A percentile compares a stretch with the other conserved stretches of the same genome.
Evolutionary conservation across 2,797 vertebrate genomes (phyloP).

Genomic region (Oophaga sylvatica): DNA sequence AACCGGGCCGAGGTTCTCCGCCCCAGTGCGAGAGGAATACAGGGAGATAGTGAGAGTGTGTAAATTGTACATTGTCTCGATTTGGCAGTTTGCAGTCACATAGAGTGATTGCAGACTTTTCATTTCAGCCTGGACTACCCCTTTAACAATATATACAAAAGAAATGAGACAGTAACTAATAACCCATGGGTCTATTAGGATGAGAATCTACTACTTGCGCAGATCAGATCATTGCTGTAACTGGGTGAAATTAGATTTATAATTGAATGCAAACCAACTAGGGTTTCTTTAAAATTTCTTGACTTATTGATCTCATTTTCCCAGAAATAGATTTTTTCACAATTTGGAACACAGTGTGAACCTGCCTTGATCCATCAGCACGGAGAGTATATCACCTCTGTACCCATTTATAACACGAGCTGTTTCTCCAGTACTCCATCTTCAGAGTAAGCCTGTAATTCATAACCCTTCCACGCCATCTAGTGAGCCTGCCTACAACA

Average conservation of each 20-base stretch:
- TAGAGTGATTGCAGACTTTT: too few species aligned
- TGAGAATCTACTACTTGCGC: not conserved
- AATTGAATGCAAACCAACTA: not conserved
- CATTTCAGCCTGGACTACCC: too few species aligned
- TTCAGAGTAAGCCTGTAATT: conserved; percentile 6
- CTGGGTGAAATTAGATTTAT: not conserved
- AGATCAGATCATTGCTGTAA: not conserved
- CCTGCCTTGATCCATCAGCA: not conserved
- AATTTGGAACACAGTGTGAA: not conserved
- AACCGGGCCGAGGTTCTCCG: too few species aligned
- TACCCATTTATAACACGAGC: not conserved
- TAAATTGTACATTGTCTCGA: too few species aligned
- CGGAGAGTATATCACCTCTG: not conserved
- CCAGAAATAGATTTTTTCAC: not conserved
- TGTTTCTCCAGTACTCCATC: not conserved
- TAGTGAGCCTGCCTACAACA: conserved; percentile 33
- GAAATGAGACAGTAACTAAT: not conserved
- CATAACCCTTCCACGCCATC: conserved; percentile 50
- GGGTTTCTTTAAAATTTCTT: not conserved
- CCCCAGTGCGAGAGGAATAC: too few species aligned
- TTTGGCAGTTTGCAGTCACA: too few species aligned
- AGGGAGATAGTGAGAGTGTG: too few species aligned
- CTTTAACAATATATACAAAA: not conserved
- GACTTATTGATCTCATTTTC: not conserved
- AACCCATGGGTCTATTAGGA: not conserved